These are phyloP conservation scores for Papilio xuthus DNA, from an alignment of 1,140 invertebrate genomes.

Conservation along the genomic window DNA sequence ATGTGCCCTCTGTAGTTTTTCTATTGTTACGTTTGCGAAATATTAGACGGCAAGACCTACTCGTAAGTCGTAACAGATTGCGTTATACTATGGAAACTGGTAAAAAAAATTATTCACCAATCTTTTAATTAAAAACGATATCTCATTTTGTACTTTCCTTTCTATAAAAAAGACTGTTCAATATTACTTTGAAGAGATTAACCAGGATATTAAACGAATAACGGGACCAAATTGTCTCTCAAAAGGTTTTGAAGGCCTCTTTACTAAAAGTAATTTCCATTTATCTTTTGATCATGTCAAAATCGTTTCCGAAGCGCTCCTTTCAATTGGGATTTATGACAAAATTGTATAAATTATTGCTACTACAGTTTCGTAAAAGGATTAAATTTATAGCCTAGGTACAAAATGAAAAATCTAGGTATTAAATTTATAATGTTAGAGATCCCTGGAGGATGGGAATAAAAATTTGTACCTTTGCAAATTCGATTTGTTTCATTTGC, in stretches of 20 bases:
- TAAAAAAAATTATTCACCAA: neutral
- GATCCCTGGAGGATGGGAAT: neutral
- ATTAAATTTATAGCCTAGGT: neutral
- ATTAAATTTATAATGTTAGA: neutral
- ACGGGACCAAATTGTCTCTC: conserved; percentile 2
- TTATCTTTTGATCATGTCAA: conserved; percentile 18
- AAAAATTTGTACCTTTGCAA: neutral
- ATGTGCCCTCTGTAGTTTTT: neutral
- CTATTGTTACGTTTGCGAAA: neutral
- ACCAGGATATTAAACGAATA: conserved; percentile 6
- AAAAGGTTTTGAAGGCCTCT: neutral
- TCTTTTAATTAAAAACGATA: neutral
- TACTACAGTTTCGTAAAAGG: neutral
- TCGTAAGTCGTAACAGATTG: neutral
- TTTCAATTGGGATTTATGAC: neutral
- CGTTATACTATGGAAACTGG: neutral
- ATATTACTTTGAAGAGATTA: conserved; percentile 1
- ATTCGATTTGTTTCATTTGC: too few species aligned
- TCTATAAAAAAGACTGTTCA: neutral
- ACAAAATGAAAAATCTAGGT: neutral
- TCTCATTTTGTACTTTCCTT: neutral
- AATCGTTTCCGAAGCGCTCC: neutral
- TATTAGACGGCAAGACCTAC: neutral
- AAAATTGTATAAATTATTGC: neutral
- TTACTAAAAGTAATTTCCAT: conserved; percentile 11